Conservation (phyloP, 2,113 vertebrate species). For the Oceanites oceanicus region DNA sequence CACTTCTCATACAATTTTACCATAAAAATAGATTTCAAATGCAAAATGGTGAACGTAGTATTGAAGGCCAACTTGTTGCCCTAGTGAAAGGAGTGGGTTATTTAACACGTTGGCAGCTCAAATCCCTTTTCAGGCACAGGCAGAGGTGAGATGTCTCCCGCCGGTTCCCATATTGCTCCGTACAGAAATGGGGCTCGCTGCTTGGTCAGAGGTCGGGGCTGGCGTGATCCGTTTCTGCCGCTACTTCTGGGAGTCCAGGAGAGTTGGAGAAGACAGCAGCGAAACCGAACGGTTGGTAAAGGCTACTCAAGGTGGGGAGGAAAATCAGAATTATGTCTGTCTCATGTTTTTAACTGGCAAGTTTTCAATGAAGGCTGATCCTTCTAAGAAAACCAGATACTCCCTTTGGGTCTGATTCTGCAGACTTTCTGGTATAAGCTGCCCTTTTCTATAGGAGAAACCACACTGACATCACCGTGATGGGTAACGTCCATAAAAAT, state of each 20-base stretch:
- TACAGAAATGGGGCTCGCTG: fast-evolving
- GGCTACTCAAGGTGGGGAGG: not conserved
- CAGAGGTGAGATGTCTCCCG: not conserved
- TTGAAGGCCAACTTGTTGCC: not conserved
- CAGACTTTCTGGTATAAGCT: not conserved
- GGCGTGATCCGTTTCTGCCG: not conserved
- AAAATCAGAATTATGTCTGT: not conserved
- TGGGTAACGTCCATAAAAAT: not conserved
- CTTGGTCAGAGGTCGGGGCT: not conserved
- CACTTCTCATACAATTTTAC: not conserved
- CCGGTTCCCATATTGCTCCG: fast-evolving
- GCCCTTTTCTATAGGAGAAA: not conserved
- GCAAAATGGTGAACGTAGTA: not conserved
- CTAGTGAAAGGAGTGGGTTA: not conserved
- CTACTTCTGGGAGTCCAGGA: not conserved
- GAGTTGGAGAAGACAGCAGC: fast-evolving
- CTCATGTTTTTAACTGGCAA: not conserved
- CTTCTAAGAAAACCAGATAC: not conserved
- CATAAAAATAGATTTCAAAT: not conserved
- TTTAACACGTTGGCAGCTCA: not conserved
- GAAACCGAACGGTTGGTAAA: not conserved
- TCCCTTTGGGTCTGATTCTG: not conserved
- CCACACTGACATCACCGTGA: not conserved
- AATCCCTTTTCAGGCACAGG: not conserved
- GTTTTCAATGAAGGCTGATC: not conserved